A percentile compares a stretch with the other conserved stretches of the same genome.
phyloP scores from a whole-genome alignment of 2,888 invertebrate genomes.

The Tetragonisca angustula region DNA sequence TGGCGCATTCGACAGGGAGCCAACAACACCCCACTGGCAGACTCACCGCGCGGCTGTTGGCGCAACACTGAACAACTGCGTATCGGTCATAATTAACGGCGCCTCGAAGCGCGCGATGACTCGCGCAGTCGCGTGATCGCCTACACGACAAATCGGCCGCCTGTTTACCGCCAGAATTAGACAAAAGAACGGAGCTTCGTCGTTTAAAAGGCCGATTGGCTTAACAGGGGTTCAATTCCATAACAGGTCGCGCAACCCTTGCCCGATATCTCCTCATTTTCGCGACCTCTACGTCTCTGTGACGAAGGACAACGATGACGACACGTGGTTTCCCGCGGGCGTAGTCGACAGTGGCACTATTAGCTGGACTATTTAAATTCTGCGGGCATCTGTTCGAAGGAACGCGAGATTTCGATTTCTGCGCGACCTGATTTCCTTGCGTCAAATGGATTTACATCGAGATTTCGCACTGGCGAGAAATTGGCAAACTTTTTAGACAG shows the following conservation, averaged over 20 bases:
- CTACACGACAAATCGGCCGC: constrained; percentile 53
- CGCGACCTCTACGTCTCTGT: not conserved
- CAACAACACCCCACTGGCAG: not conserved
- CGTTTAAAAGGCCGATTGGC: constrained; percentile 30
- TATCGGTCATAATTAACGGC: constrained; percentile 67
- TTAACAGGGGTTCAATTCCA: constrained; percentile 39
- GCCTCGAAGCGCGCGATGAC: constrained; percentile 58
- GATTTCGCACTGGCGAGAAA: not conserved
- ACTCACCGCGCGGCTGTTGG: constrained; percentile 61
- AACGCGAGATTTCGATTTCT: not conserved
- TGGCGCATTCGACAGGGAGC: not conserved
- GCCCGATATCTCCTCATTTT: not conserved
- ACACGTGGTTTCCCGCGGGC: not conserved
- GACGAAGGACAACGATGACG: not conserved
- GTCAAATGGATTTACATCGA: not conserved
- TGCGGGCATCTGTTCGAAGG: not conserved
- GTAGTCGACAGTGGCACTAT: no score
- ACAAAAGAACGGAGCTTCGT: constrained; percentile 58
- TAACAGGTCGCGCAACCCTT: not conserved
- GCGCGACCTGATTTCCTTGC: not conserved
- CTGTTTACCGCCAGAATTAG: constrained; percentile 62
- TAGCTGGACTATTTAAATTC: no score
- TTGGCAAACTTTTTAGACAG: not conserved
- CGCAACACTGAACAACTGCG: constrained; percentile 70
- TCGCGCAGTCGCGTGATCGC: constrained; percentile 71